Evolutionary conservation across 2,797 vertebrate species (phyloP), one percentile per base, ranked within the genome.

Genomic region (Diplodus sargus): DNA sequence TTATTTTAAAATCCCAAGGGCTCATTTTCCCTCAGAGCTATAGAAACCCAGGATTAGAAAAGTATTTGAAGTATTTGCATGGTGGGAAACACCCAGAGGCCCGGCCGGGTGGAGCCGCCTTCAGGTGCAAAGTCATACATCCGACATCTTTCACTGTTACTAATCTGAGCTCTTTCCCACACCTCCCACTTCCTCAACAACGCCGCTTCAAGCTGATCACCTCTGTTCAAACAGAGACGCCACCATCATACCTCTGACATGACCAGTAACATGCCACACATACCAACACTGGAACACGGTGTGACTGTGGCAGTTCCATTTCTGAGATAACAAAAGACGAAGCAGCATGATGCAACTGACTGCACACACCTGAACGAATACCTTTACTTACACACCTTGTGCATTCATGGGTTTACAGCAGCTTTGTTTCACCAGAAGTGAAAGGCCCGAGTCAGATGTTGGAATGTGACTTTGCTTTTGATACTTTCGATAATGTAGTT

Each of bases 41-140:
- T 39, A 78, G 15, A 49, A 65, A 61, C 62, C 52, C 14, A 25
- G 70, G 51, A 70, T 86, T 76, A 81, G 68, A 75, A 48, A 66
- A 28, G 45, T 0, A 85, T 86, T 1, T 62, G 4, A 56, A 49
- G 57, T 53, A 65, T 84, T 45, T 34, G 39, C 16, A 20, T 25
- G 57, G 6, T 1, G 6, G 61, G 68, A 3, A 49, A 71, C 79
- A 7, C 74, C 74, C 82, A 39, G 17, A 66, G 79, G 61, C 56
- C 39, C 5, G 34, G 64, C 62, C 0, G 43, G 82, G 80, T 13
- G 84, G 70, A 68, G 74, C 56, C 18, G 14, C 47, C 0, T 57
- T 85, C 70, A 71, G 64, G 62, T 70, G 30, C 7, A 13, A 4
- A 79, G 15, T 86, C 78, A 77, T 9, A 42, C 45, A 64, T 60